These are phyloP conservation scores for Sturmia bella DNA, from an alignment of 2,888 invertebrate genomes.

Conservation along the genomic window DNA sequence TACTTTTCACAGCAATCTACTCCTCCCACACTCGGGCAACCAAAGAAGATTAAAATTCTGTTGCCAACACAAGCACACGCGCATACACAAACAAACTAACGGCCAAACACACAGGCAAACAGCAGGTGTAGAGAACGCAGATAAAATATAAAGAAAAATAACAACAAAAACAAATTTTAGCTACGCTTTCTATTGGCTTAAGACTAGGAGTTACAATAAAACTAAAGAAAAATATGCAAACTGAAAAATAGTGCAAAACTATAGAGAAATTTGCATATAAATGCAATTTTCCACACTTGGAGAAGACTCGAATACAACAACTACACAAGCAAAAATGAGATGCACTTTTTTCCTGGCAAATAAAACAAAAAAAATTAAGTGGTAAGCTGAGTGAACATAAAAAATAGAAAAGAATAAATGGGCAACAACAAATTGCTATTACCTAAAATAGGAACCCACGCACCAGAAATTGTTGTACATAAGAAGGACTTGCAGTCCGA, in stretches of 20 bases:
- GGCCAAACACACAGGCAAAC: neutral
- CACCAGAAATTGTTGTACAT: constrained; percentile 37
- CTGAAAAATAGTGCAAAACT: constrained; percentile 58
- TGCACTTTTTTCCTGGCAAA: constrained; percentile 46
- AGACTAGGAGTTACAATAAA: constrained; percentile 57
- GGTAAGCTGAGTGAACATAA: neutral
- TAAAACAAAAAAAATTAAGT: neutral
- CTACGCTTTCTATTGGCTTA: constrained; percentile 69
- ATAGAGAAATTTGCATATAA: constrained; percentile 79
- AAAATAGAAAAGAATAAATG: constrained; percentile 22
- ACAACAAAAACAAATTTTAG: constrained; percentile 55
- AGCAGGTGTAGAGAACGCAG: neutral
- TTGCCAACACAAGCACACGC: no score
- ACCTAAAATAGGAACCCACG: constrained; percentile 55
- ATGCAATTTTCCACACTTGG: constrained; percentile 76
- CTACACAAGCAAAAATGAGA: constrained; percentile 33
- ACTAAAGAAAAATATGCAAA: constrained; percentile 2
- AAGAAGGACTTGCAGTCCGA: neutral
- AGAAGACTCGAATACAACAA: constrained; percentile 55
- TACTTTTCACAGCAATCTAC: neutral
- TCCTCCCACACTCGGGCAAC: neutral
- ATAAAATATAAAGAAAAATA: constrained; percentile 28
- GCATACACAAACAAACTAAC: neutral
- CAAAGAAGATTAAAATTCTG: constrained; percentile 37
- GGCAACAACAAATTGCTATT: constrained; percentile 22